Conservation (phyloP, 1,140 invertebrate species). For the Lucilia cuprina region DNA sequence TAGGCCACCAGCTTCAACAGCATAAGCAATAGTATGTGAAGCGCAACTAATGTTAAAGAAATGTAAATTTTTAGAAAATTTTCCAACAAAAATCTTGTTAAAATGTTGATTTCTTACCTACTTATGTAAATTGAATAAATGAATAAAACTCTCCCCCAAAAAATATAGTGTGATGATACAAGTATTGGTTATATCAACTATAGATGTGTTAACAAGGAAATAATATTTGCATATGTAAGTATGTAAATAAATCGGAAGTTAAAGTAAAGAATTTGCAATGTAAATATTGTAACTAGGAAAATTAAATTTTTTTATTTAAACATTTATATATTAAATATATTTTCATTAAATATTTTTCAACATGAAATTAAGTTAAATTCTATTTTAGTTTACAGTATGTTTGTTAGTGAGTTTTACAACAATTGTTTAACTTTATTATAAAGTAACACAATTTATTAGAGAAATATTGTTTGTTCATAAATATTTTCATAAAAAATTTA, state of each 20-base stretch:
- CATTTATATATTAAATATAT: too few species aligned
- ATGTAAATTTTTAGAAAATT: background rate
- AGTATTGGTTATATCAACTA: background rate
- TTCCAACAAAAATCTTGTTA: background rate
- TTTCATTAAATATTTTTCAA: background rate
- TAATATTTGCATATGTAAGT: background rate
- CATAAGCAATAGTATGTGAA: background rate
- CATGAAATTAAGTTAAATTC: background rate
- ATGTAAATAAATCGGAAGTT: background rate
- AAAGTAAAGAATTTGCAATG: too few species aligned
- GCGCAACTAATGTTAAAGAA: slow-evolving; percentile 7
- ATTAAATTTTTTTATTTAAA: too few species aligned
- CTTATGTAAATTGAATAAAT: background rate
- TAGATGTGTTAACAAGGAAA: background rate
- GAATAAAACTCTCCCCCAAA: background rate
- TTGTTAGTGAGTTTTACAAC: background rate
- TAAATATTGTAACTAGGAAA: too few species aligned
- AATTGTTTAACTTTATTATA: background rate
- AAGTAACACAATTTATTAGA: background rate
- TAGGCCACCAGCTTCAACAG: background rate
- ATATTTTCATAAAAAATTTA: background rate
- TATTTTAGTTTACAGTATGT: background rate
- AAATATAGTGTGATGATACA: background rate
- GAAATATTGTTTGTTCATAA: background rate
- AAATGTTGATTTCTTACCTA: background rate